Base-by-base conservation (phyloP, 2,888 invertebrate genomes). In the Clanis bilineata region DNA sequence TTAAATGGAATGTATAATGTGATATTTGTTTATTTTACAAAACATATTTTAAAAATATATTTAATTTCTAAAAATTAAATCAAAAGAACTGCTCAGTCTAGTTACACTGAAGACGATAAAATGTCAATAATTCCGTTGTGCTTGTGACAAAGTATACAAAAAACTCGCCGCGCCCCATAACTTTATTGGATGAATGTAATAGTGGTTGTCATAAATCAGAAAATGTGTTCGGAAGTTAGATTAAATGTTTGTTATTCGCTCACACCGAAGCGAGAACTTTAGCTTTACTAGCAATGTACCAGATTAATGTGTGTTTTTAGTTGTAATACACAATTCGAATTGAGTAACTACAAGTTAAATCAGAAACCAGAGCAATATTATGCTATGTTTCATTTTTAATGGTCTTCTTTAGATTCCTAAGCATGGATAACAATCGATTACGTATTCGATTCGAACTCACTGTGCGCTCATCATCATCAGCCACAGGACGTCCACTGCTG, bases 191-290 rank as follows among this genome's bases (percentile, higher is more conserved):
- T 32, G 51, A 51, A 51, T 51, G 51, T 51, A n/a, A 51, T 51
- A 51, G 51, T 51, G 51, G 32, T 32, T 51, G 51, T 51, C 51
- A 51, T 51, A 51, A 51, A 51, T 51, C 51, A 51, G 51, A 51
- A 51, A 51, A 51, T 51, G 51, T 51, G 51, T 51, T 51, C 51
- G 51, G 32, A 51, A 51, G 51, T 51, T 51, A 51, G 51, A 51
- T 51, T 51, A 51, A 51, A 51, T 51, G 51, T 51, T 51, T 51
- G 51, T 51, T 51, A 51, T 32, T 51, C 51, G 28, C 18, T 51
- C 51, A 51, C 51, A 51, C 51, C 51, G 32, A 32, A 32, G 32
- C 18, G 28, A 10, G 10, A 25, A 18, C n/a, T 45, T 45, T n/a
- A 28, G 18, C 51, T 51, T 51, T 18, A 41, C 3, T 5, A 23